Evolutionary conservation across 1,140 invertebrate species (phyloP), one percentile per base, ranked within the genome.

Genomic region (Drosophila kanapiae): DNA sequence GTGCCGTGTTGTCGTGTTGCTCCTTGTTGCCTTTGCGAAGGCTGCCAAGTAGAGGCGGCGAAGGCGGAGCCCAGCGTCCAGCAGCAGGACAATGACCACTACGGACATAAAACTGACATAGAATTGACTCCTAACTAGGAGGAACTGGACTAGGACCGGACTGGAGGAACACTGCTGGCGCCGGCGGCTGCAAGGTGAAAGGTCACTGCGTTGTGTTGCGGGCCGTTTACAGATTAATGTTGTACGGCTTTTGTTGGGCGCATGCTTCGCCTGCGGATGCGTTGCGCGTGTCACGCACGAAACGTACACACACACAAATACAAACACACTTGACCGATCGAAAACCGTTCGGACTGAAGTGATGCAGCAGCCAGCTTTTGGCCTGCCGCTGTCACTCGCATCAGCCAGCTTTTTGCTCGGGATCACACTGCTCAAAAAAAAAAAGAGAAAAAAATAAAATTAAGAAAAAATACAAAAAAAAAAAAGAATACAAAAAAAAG

Each of bases 251-350:
- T 56, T 18, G 37, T 49, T 76, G 71, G 75, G 69, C 35, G 56
- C 27, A 43, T 80, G 61, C 47, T 57, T 38, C 53, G 82, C 35
- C 71, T 63, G 76, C 40, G 77, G 67, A 60, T 56, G 75, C 69
- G 43, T 10, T 29, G 58, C n/a, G 72, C 51, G 31, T 42, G 38
- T 54, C 51, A 37, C 33, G 16, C 53, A 38, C 53, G 8, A 45
- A 35, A 35, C 49, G 3, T 23, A 42, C 27, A 57, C 2, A 31
- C 48, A 11, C n/a, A 51, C 48, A 16, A 27, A 51, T 9, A 16
- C 5, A 29, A 6, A 49, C 23, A 23, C 23, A 23, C 23, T 10
- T n/a, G 33, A 48, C 69, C 27, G 16, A 35, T 54, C 11, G 51
- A 53, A 33, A 37, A 33, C 2, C 23, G 16, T 23, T 60, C 6